phyloP scores from a whole-genome alignment of 2,113 vertebrate species.

The Hemicordylus capensis region DNA sequence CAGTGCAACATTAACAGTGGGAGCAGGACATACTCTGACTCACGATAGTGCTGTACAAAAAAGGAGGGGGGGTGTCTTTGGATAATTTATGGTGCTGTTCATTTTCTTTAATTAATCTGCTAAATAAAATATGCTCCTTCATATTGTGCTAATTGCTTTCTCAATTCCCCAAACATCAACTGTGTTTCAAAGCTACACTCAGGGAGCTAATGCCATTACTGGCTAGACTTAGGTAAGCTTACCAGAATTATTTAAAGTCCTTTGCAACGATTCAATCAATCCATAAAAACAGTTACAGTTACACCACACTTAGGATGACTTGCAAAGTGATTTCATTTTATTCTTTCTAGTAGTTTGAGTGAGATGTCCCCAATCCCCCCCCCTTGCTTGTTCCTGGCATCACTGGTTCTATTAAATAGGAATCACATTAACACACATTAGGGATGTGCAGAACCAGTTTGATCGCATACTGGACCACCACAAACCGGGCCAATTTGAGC shows the following conservation, averaged over 20 bases:
- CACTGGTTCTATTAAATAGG: neutral
- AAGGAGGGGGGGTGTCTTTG: neutral
- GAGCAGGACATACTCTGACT: neutral
- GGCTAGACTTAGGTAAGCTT: neutral
- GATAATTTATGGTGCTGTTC: constrained; percentile 1
- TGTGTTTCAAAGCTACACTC: neutral
- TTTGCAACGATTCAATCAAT: neutral
- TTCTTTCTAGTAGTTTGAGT: fast-evolving
- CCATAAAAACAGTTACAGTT: too few relatives aligned
- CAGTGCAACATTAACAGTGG: neutral
- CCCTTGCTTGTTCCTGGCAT: neutral
- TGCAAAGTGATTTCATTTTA: constrained; percentile 18
- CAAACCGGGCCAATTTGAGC: too few relatives aligned
- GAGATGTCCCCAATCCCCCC: neutral
- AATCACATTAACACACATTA: neutral
- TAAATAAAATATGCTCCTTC: neutral
- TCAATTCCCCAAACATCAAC: neutral
- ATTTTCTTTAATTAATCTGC: neutral
- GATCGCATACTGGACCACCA: too few relatives aligned
- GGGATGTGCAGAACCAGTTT: too few relatives aligned
- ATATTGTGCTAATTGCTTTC: neutral
- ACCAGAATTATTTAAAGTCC: neutral
- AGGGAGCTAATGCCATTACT: neutral
- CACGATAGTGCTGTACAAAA: neutral
- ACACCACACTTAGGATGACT: neutral